Evolutionary conservation across 2,797 vertebrate genomes (phyloP).

Genomic region (Falco rusticolus): DNA sequence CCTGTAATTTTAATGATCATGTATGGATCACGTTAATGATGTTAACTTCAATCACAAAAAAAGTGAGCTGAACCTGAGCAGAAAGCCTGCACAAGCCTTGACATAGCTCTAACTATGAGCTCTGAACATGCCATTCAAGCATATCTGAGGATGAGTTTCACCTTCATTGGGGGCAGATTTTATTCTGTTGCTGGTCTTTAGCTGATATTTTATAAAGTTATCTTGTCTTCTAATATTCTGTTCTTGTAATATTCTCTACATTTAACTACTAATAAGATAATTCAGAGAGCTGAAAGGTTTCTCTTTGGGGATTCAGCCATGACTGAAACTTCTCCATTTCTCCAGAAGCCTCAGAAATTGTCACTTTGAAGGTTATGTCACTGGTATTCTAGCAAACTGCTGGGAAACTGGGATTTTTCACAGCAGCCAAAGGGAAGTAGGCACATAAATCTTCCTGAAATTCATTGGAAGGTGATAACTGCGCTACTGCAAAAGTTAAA

Average conservation of each 20-base stretch:
- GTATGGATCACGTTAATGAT: not conserved
- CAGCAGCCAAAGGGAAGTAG: not conserved
- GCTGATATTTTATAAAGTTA: not conserved
- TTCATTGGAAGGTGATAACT: conserved; percentile 13
- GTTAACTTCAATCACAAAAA: not conserved
- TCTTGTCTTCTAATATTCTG: not conserved
- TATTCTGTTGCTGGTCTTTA: not conserved
- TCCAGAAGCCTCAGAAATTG: not conserved
- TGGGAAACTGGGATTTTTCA: not conserved
- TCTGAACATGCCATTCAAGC: accelerated
- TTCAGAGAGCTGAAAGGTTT: not conserved
- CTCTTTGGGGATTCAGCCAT: not conserved
- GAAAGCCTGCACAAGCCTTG: not conserved
- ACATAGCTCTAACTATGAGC: not conserved
- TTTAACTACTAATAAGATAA: not conserved
- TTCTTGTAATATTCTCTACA: not conserved
- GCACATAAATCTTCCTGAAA: not conserved
- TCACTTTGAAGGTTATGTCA: not conserved
- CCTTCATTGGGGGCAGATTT: not conserved
- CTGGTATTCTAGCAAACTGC: not conserved
- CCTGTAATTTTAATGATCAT: not conserved
- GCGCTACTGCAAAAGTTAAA: not conserved
- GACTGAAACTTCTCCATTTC: not conserved
- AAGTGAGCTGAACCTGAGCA: not conserved
- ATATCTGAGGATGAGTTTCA: not conserved